Conservation (phyloP, 1,140 invertebrate genomes). For the Euura lappo region DNA sequence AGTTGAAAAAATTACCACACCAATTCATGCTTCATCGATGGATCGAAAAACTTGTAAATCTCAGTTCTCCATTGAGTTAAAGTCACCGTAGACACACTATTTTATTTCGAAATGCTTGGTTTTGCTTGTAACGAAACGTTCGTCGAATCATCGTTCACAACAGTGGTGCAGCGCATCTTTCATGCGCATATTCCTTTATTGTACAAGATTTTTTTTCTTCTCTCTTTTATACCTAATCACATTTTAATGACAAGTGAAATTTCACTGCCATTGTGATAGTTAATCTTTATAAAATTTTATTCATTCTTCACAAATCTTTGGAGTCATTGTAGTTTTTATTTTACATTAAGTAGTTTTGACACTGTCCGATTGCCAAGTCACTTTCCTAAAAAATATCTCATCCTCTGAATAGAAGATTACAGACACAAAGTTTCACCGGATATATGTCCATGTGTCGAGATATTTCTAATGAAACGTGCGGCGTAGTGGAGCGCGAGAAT, state of each 20-base stretch:
- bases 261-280: background rate
- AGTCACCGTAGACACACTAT: background rate
- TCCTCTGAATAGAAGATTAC: no score
- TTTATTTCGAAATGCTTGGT: background rate
- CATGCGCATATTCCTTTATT: background rate
- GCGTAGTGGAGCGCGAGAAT: background rate
- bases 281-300: background rate
- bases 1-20: background rate
- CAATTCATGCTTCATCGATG: background rate
- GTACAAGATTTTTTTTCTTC: background rate
- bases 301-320: background rate
- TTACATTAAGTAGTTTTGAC: background rate
- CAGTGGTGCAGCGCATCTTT: background rate
- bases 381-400: background rate
- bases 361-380: background rate
- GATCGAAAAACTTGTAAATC: background rate
- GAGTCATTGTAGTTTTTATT: background rate
- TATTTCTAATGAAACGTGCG: background rate
- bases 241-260: background rate
- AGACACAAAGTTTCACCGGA: background rate
- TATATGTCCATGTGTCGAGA: background rate
- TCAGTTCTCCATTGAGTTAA: background rate
- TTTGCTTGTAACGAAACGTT: background rate
- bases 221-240: background rate
- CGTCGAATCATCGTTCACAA: background rate